Conservation (phyloP, 2,888 invertebrate genomes). For the Chironomus riparius region DNA sequence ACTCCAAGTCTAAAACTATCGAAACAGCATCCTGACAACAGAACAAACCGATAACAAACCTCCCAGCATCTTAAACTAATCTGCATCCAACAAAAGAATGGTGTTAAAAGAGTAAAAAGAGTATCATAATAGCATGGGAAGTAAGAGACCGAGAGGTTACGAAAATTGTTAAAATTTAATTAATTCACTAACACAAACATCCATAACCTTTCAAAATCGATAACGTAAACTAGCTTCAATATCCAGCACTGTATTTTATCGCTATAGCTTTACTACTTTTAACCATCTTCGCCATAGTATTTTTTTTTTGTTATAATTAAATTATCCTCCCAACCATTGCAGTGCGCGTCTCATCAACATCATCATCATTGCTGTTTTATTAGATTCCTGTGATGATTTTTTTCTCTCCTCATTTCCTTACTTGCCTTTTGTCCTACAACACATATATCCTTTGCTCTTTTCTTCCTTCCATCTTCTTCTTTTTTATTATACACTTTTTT, state of each 20-base stretch:
- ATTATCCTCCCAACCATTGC: not conserved
- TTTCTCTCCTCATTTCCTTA: not conserved
- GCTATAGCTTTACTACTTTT: not conserved
- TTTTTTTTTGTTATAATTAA: not conserved
- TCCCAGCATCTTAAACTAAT: no score
- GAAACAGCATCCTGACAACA: no score
- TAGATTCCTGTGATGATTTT: conserved; percentile 1
- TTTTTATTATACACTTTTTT: not conserved
- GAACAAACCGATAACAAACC: no score
- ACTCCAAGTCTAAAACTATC: no score
- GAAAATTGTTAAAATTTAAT: not conserved
- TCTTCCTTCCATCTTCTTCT: not conserved
- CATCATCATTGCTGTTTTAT: conserved; percentile 6
- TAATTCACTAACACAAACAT: not conserved
- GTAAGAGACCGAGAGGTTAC: not conserved
- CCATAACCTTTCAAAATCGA: not conserved
- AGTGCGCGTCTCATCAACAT: not conserved
- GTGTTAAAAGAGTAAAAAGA: no score
- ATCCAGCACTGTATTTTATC: not conserved
- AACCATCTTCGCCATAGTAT: not conserved
- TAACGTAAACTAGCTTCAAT: not conserved
- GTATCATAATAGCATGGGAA: not conserved
- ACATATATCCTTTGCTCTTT: not conserved
- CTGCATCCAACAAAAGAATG: no score
- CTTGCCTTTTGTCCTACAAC: not conserved